phyloP scores from a whole-genome alignment of 2,888 invertebrate species.

The Spicauda simplicius region DNA sequence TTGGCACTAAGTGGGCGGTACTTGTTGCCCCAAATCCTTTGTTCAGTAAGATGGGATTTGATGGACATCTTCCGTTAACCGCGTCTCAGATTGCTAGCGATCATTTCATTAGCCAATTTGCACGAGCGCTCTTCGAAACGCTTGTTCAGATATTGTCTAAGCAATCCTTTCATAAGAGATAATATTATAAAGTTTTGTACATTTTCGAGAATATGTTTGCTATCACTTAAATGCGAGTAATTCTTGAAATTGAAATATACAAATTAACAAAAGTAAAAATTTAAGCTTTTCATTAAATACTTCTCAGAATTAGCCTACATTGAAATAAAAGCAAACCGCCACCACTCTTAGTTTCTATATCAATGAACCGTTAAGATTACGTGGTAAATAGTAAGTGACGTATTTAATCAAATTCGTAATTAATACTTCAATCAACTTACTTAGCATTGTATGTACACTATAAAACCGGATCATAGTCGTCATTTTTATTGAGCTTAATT shows the following conservation, averaged over 20 bases:
- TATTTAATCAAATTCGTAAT: neutral
- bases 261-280: no score
- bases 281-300: no score
- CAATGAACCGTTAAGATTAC: no score
- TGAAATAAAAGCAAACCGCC: no score
- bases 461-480: neutral
- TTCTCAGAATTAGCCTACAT: no score
- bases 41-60: slow-evolving; percentile 47
- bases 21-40: slow-evolving; percentile 63
- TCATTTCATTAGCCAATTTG: slow-evolving; percentile 6
- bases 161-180: neutral
- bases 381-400: no score
- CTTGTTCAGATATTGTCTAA: neutral
- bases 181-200: no score
- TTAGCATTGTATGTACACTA: neutral
- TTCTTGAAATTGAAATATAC: no score
- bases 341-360: no score
- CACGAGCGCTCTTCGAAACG: neutral
- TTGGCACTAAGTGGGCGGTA: slow-evolving; percentile 55
- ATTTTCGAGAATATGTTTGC: no score
- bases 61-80: slow-evolving; percentile 49
- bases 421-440: no score
- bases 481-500: neutral
- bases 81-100: slow-evolving; percentile 40
- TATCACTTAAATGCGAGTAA: no score